Conservation (phyloP, 2,797 vertebrate species). For the Myoxocephalus aenaeus region DNA sequence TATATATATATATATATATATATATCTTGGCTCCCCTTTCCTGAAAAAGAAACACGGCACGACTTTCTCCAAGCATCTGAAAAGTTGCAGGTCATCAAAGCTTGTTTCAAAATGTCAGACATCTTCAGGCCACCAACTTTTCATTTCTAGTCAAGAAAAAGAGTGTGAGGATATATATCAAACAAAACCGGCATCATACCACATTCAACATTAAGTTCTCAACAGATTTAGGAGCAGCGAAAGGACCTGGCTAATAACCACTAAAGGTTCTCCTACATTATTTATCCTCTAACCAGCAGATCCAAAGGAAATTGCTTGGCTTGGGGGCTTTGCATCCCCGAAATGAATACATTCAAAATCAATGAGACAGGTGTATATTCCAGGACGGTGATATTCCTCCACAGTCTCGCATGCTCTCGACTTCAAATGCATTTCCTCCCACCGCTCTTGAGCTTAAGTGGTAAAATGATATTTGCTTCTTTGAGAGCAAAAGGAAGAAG, state of each 20-base stretch:
- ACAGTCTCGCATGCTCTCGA: constrained; percentile 12
- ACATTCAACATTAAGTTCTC: background rate
- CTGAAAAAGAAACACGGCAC: constrained; percentile 17
- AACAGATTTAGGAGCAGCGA: background rate
- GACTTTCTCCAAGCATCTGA: constrained; percentile 40
- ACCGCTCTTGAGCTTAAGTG: background rate
- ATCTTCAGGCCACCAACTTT: background rate
- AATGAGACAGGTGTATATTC: constrained; percentile 6
- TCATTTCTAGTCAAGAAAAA: background rate
- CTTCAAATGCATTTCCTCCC: constrained; percentile 34
- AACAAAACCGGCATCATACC: background rate
- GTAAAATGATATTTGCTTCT: background rate
- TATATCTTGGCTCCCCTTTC: constrained; percentile 16
- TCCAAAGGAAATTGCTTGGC: background rate
- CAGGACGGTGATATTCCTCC: background rate
- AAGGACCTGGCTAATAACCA: background rate
- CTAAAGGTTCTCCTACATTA: background rate
- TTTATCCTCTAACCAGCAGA: background rate
- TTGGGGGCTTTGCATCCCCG: constrained; percentile 5
- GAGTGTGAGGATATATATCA: background rate
- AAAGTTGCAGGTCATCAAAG: constrained; percentile 11
- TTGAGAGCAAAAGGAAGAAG: constrained; percentile 14
- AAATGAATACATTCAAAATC: constrained; percentile 6
- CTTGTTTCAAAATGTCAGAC: background rate
- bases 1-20: too few species aligned